These are phyloP conservation scores for Rotaria magnacalcarata DNA, from an alignment of 2,888 invertebrate genomes.

Conservation along the genomic window DNA sequence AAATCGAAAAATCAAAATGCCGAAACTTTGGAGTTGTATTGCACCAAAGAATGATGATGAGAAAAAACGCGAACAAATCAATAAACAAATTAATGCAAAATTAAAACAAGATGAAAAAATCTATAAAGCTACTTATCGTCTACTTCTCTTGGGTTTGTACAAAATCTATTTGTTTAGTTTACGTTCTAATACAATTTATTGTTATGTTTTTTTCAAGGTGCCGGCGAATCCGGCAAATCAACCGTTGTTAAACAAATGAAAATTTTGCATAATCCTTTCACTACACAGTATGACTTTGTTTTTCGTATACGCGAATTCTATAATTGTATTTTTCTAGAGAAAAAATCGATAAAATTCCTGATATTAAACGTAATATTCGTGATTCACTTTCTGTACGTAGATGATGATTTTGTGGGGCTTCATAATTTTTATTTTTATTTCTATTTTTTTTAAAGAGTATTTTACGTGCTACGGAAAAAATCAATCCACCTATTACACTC, in stretches of 20 bases:
- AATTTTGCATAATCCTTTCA: conserved; percentile 91
- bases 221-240: conserved; percentile 98
- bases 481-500: conserved; percentile 79
- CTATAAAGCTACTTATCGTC: conserved; percentile 44
- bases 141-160: conserved; percentile 40
- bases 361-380: conserved; percentile 96
- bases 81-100: conserved; percentile 45
- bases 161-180: neutral
- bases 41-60: conserved; percentile 41
- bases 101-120: conserved; percentile 42
- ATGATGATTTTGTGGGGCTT: neutral
- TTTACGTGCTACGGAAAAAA: conserved; percentile 93
- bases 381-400: conserved; percentile 75
- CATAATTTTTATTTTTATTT: conserved; percentile 48
- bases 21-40: conserved; percentile 28
- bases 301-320: neutral
- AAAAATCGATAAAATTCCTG: conserved; percentile 44
- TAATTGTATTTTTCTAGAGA: conserved; percentile 45
- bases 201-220: conserved; percentile 64
- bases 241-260: conserved; percentile 99
- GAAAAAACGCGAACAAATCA: conserved; percentile 41
- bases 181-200: neutral
- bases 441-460: conserved; percentile 82
- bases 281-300: conserved; percentile 9
- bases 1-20: conserved; percentile 10